Evolutionary conservation across 2,113 vertebrate genomes (phyloP).

Genomic region (Chionodraco myersi): DNA sequence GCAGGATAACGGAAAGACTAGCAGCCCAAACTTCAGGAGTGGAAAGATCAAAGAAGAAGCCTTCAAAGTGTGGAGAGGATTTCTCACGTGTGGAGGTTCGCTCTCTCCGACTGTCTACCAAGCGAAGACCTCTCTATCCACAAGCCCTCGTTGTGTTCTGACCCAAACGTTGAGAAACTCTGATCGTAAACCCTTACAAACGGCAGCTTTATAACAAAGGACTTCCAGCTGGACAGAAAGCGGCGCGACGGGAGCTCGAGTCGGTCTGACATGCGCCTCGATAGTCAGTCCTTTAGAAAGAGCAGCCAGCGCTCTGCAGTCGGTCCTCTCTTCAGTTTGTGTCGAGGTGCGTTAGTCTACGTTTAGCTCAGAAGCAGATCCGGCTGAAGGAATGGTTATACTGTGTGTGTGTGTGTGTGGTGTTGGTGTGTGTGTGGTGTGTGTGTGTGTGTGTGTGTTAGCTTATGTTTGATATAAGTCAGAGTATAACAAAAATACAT

Average conservation of each 20-base stretch:
- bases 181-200: neutral
- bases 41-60: too few species aligned
- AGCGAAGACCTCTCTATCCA: neutral
- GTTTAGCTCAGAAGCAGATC: neutral
- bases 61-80: too few species aligned
- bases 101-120: neutral
- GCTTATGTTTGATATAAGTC: slow-evolving; percentile 54
- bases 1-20: too few species aligned
- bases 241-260: neutral
- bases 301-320: slow-evolving; percentile 18
- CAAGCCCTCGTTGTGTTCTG: neutral
- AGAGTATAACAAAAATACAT: slow-evolving; percentile 42
- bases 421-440: slow-evolving; percentile 23
- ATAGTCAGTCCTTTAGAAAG: slow-evolving; percentile 34
- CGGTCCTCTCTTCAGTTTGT: too few species aligned
- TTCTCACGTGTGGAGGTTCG: too few species aligned
- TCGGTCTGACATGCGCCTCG: neutral
- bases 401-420: neutral
- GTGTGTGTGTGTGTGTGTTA: slow-evolving; percentile 40
- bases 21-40: too few species aligned
- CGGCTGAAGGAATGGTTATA: slow-evolving; percentile 37
- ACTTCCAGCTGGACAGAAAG: neutral
- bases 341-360: slow-evolving; percentile 1
- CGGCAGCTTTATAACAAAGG: neutral
- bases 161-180: neutral